Evolutionary conservation across 2,113 vertebrate genomes (phyloP), one percentile per base, ranked within the genome.

Genomic region (Pseudorhombus dupliciocellatus): DNA sequence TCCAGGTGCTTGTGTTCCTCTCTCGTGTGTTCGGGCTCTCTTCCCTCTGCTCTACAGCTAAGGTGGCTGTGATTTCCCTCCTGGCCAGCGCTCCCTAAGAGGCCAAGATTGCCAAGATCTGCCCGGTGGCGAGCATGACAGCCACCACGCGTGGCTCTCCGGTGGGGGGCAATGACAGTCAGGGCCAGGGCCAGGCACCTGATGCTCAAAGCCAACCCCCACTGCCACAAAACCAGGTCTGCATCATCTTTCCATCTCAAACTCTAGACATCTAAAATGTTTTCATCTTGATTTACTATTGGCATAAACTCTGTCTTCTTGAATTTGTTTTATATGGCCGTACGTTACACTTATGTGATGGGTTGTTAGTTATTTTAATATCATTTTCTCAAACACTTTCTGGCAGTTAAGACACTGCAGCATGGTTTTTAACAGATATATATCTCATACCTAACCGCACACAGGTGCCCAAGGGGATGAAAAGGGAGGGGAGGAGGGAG

Each of bases 31-130:
- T 94, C 93, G 92, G 95, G 94, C 95, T 97, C 94, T 95, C 95
- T 95, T 88, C 95, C 94, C 95, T 93, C 94, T 78, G 88, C 91
- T 86, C 75, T 73, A 82, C 84, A 85, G 90, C 93, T 97, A 94
- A 98, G 96, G 91, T 95, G 96, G 96, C 95, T 96, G 94, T 98
- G 94, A 97, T 96, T 99, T 98, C 94, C 94, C 96, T 96, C 91
- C 93, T 96, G 86, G 93, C 94, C 88, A 95, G 95, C 94, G 95
- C 97, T 94, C 97, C 96, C 93, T 99, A 98, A 98, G 94, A 96
- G 97, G 97, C 98, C 97, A 99, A 99, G 97, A 99, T 99, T 99
- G 97, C 98, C 98, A 99, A 98, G 95, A 98, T 99, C 95, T 99
- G 97, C 96, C 97, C 97, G 84, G 96, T 98, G 95, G 97, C 98